Percentiles rank a stretch among this genome's conserved stretches.
Conservation (phyloP, 1,140 invertebrate species). For the Drosophila suzukii region DNA sequence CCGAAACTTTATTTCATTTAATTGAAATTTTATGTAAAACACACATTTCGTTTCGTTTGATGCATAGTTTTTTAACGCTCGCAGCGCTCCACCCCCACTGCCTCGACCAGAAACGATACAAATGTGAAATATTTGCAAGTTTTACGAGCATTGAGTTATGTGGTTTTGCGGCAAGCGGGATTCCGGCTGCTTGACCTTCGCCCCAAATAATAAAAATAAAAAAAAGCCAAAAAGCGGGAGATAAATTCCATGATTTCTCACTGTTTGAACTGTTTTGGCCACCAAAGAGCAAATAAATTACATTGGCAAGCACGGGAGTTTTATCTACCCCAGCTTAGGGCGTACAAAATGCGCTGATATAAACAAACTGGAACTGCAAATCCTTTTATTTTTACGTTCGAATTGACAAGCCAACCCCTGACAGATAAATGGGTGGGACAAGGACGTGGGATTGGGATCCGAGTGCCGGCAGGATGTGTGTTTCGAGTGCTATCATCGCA, state of each 20-base stretch:
- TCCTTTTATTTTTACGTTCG: slow-evolving; percentile 50
- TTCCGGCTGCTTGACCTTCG: slow-evolving; percentile 65
- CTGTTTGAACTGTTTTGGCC: slow-evolving; percentile 69
- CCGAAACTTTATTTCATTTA: slow-evolving; percentile 77
- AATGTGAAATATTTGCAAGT: slow-evolving; percentile 72
- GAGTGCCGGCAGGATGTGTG: slow-evolving; percentile 68
- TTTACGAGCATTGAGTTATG: slow-evolving; percentile 76
- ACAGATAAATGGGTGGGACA: slow-evolving; percentile 38
- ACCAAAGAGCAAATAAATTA: slow-evolving; percentile 75
- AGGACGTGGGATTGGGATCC: slow-evolving; percentile 30
- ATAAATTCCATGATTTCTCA: slow-evolving; percentile 80
- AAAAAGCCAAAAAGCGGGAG: slow-evolving; percentile 27
- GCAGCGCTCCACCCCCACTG: slow-evolving; percentile 11
- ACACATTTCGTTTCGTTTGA: slow-evolving; percentile 73
- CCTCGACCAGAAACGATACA: slow-evolving; percentile 21
- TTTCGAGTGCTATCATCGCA: slow-evolving; percentile 72
- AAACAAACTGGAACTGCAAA: slow-evolving; percentile 58
- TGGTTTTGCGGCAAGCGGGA: slow-evolving; percentile 34
- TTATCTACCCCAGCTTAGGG: slow-evolving; percentile 40
- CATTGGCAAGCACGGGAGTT: slow-evolving; percentile 34
- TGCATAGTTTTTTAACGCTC: slow-evolving; percentile 65
- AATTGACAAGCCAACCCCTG: slow-evolving; percentile 46
- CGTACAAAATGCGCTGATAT: slow-evolving; percentile 67
- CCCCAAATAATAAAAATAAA: slow-evolving; percentile 4
- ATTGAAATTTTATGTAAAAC: slow-evolving; percentile 83